These are phyloP conservation scores for Takifugu flavidus DNA, from an alignment of 2,113 vertebrate species.

Conservation along the genomic window DNA sequence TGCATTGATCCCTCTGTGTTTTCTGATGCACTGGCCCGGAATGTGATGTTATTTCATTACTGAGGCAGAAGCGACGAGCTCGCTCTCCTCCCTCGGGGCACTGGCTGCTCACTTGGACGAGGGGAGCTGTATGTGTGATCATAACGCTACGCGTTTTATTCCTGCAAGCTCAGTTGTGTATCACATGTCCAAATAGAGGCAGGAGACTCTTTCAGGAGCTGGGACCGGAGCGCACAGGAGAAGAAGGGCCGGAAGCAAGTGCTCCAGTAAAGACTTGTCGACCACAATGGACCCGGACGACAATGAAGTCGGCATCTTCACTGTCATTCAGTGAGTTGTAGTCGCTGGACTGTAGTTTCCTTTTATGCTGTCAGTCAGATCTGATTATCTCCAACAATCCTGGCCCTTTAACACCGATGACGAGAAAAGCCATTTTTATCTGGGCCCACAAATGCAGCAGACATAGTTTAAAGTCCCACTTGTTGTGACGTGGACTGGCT, in stretches of 20 bases:
- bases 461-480: background rate
- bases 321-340: conserved; percentile 85
- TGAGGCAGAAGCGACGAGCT: conserved; percentile 67
- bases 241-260: conserved; percentile 40
- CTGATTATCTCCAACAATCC: conserved; percentile 7
- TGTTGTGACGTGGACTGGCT: conserved; percentile 5
- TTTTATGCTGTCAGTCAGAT: conserved; percentile 20
- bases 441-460: background rate
- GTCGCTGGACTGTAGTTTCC: conserved; percentile 3
- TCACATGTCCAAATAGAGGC: conserved; percentile 50
- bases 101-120: conserved; percentile 60
- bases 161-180: conserved; percentile 54
- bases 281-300: conserved; percentile 74
- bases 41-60: conserved; percentile 77
- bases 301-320: conserved; percentile 80
- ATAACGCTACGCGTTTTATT: conserved; percentile 42
- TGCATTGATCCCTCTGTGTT: conserved; percentile 82
- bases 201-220: conserved; percentile 21
- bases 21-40: conserved; percentile 74
- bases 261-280: conserved; percentile 35
- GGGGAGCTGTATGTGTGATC: conserved; percentile 55
- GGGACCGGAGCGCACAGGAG: conserved; percentile 24
- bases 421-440: background rate
- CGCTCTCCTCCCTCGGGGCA: conserved; percentile 66
- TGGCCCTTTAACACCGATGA: background rate